Evolutionary conservation across 1,140 invertebrate species (phyloP), one percentile per base, ranked within the genome.

Genomic region (Gryllus bimaculatus): DNA sequence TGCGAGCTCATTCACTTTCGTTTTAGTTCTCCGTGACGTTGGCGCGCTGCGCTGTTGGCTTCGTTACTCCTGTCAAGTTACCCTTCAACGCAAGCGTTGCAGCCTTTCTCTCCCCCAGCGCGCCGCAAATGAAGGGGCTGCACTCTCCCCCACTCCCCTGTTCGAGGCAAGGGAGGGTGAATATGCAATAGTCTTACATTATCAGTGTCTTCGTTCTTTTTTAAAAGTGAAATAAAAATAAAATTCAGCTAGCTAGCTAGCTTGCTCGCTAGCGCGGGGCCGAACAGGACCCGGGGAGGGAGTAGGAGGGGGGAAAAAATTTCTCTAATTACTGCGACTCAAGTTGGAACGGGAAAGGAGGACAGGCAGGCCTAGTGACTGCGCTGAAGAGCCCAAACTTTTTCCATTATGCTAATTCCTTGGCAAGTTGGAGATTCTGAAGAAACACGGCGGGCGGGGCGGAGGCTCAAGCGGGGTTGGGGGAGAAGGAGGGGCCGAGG

Each of bases 371-470:
- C 48, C 20, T 79, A 79, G 78, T 79, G 78, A 79, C 78, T 73
- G 66, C 73, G 73, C 48, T 74, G 47, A 79, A 73, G 78, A 79
- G 26, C 78, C 15, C 21, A 79, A 79, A 79, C 78, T 79, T 79
- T 79, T 79, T 79, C 78, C 78, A 79, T 79, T 79, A 79, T 79
- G 78, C 78, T 79, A 79, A 79, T 79, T 66, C 78, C 78, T 79
- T 79, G 78, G 78, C 78, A 79, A 73, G 47, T n/a, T 74, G 74
- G 73, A 79, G 73, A 79, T 79, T 66, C 78, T 66, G 76, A 47
- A 48, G 76, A 77, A 77, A 77, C 48, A 48, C 47, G 76, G 76
- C 18, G 76, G 39, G 39, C 15, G 47, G 76, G 76, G 76, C 20
- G 10, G 75, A 7, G 26, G 26, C 26, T 73, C 13, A 39, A 75